phyloP scores from a whole-genome alignment of 2,797 vertebrate species.

The Chelonia mydas region DNA sequence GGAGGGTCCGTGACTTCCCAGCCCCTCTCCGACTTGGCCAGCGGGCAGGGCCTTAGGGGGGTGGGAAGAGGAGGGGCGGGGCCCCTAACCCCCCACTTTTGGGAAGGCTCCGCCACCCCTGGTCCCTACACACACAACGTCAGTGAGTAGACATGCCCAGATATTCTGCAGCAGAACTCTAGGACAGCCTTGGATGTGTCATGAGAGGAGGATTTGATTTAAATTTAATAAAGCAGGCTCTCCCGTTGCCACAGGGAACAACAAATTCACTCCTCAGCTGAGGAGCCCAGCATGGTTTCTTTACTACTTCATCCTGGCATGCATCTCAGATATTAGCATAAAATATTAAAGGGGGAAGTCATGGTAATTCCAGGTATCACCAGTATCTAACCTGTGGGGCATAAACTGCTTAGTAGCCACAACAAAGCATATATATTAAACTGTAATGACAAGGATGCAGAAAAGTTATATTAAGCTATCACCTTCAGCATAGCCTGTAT shows the following conservation, averaged over 20 bases:
- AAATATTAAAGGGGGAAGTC: background rate
- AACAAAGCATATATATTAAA: slow-evolving; percentile 52
- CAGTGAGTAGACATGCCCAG: background rate
- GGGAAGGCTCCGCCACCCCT: no score
- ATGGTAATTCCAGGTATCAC: slow-evolving; percentile 16
- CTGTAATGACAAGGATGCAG: slow-evolving; percentile 35
- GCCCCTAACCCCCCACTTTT: no score
- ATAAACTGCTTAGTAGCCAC: slow-evolving; percentile 49
- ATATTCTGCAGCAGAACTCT: background rate
- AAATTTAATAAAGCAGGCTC: slow-evolving; percentile 8
- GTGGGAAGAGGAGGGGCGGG: no score
- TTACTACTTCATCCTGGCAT: slow-evolving; percentile 6
- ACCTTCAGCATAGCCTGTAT: slow-evolving; percentile 27
- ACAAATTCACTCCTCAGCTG: slow-evolving; percentile 1
- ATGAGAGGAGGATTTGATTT: background rate
- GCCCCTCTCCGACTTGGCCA: no score
- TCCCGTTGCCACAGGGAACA: background rate
- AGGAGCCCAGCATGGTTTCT: background rate
- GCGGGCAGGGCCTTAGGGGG: no score
- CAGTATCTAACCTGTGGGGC: slow-evolving; percentile 25
- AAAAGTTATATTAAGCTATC: slow-evolving; percentile 61
- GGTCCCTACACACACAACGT: background rate
- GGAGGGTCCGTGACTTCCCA: no score
- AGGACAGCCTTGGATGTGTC: background rate
- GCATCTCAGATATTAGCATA: slow-evolving; percentile 31